A percentile compares a stretch with the other conserved stretches of the same genome.
These are phyloP conservation scores for Bradynema listronoti DNA, from an alignment of 1,140 invertebrate genomes.

Conservation along the genomic window DNA sequence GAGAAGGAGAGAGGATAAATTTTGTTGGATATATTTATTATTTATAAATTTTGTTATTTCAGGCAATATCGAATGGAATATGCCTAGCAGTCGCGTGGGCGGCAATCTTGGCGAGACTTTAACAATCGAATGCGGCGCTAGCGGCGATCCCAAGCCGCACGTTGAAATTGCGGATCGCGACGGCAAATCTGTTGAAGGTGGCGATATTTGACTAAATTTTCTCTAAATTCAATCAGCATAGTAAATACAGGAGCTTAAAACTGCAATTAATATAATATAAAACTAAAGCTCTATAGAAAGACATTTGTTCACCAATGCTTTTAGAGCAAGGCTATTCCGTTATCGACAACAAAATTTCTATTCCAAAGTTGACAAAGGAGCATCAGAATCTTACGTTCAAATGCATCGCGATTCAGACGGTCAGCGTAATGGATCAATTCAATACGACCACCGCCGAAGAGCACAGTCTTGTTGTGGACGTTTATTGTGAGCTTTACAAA, in stretches of 20 bases:
- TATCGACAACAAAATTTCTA: too few relatives aligned
- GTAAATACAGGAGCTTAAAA: too few relatives aligned
- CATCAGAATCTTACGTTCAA: constrained; percentile 28
- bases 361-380: constrained; percentile 14
- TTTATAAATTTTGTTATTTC: constrained; percentile 10
- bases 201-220: constrained; percentile 1
- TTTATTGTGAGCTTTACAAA: constrained; percentile 6
- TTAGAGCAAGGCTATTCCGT: too few relatives aligned
- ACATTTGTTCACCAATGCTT: too few relatives aligned
- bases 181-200: constrained; percentile 14
- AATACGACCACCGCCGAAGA: constrained; percentile 32
- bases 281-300: constrained; percentile 15
- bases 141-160: constrained; percentile 20
- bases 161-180: constrained; percentile 27
- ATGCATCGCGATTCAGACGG: constrained; percentile 29
- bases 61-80: constrained; percentile 37
- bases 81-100: constrained; percentile 17
- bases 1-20: neutral
- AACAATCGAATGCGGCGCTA: constrained; percentile 36
- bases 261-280: constrained; percentile 14
- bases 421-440: constrained; percentile 11
- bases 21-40: neutral
- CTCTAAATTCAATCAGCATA: too few relatives aligned
- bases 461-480: constrained; percentile 14
- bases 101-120: constrained; percentile 25